phyloP scores from a whole-genome alignment of 2,797 vertebrate species.

The Eulemur rubriventer region DNA sequence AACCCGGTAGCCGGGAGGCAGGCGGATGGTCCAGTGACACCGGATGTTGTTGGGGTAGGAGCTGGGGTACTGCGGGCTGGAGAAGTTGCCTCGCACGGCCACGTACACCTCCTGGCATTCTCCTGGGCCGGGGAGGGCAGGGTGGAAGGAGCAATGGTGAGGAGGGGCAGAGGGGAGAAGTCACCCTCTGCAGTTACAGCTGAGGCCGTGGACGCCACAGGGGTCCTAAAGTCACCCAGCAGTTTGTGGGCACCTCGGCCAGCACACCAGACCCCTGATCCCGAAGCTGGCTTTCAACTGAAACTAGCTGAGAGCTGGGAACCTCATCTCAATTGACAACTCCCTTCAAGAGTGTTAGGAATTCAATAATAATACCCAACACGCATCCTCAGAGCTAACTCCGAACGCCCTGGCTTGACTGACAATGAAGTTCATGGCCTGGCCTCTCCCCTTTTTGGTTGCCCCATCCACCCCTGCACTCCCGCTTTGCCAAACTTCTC shows the following conservation, averaged over 20 bases:
- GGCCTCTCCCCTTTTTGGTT: not conserved
- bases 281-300: not conserved
- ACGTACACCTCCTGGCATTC: constrained; percentile 95
- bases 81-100: constrained; percentile 92
- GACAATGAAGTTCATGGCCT: not conserved
- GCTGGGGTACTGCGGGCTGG: constrained; percentile 93
- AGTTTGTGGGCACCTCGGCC: not conserved
- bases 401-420: not conserved
- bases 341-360: not conserved
- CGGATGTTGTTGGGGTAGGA: constrained; percentile 98
- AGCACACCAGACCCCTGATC: not conserved
- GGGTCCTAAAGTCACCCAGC: not conserved
- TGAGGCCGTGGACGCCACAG: not conserved
- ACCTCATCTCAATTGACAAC: not conserved
- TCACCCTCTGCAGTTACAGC: not conserved
- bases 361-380: not conserved
- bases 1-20: constrained; percentile 91
- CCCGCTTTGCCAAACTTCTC: not conserved
- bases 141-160: not conserved
- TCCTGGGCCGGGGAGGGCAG: constrained; percentile 81
- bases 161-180: not conserved
- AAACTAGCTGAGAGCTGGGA: not conserved
- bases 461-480: too few species aligned
- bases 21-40: constrained; percentile 95
- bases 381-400: not conserved